Base-by-base conservation (phyloP, 1,140 invertebrate species). In the Matsumurasca onukii region DNA sequence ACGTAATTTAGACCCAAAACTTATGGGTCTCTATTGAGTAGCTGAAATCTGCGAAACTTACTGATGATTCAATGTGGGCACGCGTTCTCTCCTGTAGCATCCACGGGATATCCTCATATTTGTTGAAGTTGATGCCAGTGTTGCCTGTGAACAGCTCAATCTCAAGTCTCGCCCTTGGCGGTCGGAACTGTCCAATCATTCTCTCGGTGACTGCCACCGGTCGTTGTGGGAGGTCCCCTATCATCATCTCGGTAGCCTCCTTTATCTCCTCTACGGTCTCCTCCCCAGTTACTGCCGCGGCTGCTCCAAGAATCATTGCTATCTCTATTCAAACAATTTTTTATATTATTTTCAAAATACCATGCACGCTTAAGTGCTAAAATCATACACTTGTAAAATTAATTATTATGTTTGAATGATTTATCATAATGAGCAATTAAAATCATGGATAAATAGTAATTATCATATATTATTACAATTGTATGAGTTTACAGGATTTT, bases 21-120 rank as follows among this genome's bases (percentile, higher is more conserved):
- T n/a, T n/a, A n/a, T n/a, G n/a, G n/a, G n/a, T n/a, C n/a, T n/a
- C n/a, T n/a, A n/a, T n/a, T n/a, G n/a, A n/a, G n/a, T n/a, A n/a
- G n/a, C n/a, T n/a, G n/a, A n/a, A n/a, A n/a, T n/a, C n/a, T n/a
- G n/a, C n/a, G n/a, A n/a, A 63, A 82, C 84, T 82, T 79, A 89
- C 87, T 74, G 85, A n/a, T n/a, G 85, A 86, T 83, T 88, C 85
- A 82, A 99, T 98, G 78, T 93, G 89, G 72, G 67, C 97, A 97
- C 76, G 94, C 90, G 78, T 93, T 88, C 30, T 97, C 90, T 59
- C 98, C 98, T 78, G 95, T 98, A 76, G 97, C 97, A 83, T 99
- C 97, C 78, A 99, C 98, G 98, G 97, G 80, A 99, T 99, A 86
- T 99, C 97, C 86, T 99, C 97, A 82, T 99, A 99, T 84, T 99